A percentile compares a stretch with the other conserved stretches of the same genome.
Conservation (phyloP, 2,797 vertebrate genomes). For the Diplodus puntazzo region DNA sequence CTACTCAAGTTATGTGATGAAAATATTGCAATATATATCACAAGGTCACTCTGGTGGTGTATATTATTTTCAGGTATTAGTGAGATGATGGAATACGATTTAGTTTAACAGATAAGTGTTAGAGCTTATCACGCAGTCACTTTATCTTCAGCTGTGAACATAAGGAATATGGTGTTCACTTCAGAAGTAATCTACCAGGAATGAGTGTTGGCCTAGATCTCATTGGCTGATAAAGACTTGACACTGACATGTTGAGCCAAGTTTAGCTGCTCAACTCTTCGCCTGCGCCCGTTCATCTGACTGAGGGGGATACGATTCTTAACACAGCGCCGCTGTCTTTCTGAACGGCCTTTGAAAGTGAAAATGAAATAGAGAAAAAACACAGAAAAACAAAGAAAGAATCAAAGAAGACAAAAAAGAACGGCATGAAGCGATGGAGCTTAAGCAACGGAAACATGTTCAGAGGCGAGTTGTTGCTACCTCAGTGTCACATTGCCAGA, state of each 20-base stretch:
- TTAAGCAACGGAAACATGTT: constrained; percentile 5
- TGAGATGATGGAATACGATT: not conserved
- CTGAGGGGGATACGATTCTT: not conserved
- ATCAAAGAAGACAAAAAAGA: not conserved
- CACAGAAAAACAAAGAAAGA: not conserved
- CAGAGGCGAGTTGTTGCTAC: constrained; percentile 58
- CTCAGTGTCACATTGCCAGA: constrained; percentile 60
- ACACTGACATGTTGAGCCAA: not conserved
- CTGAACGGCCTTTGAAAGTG: not conserved
- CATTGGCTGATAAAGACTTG: not conserved
- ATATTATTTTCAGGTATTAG: not conserved
- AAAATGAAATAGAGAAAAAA: not conserved
- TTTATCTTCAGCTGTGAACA: not conserved
- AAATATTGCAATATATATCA: no score
- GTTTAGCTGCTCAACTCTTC: no score
- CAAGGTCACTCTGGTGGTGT: no score
- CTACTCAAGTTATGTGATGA: no score
- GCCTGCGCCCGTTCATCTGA: not conserved
- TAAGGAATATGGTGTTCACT: not conserved
- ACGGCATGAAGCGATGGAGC: not conserved
- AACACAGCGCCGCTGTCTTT: not conserved
- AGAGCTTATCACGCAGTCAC: not conserved
- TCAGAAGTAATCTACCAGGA: not conserved
- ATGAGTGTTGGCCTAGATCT: not conserved
- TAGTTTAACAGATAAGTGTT: not conserved